Evolutionary conservation across 2,113 vertebrate species (phyloP).

Genomic region (Dinomys branickii): DNA sequence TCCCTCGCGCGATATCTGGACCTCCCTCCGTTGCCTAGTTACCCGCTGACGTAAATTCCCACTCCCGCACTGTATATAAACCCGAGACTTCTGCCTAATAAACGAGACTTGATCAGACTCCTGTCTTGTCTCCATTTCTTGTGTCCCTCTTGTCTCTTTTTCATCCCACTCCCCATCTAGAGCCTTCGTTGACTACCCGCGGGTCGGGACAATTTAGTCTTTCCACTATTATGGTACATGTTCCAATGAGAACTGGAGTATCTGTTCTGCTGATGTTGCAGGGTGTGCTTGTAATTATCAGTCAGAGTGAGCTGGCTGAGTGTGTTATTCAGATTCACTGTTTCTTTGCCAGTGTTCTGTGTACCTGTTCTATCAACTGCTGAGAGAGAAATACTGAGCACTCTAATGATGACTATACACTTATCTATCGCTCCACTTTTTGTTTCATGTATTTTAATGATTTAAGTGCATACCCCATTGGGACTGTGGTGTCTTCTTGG

Average conservation of each 20-base stretch:
- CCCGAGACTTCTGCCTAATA: too few species aligned
- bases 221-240: background rate
- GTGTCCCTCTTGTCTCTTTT: too few species aligned
- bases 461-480: background rate
- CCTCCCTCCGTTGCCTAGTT: too few species aligned
- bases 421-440: background rate
- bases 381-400: background rate
- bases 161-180: too few species aligned
- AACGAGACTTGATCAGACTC: too few species aligned
- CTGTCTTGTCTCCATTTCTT: too few species aligned
- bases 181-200: too few species aligned
- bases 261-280: background rate
- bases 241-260: background rate
- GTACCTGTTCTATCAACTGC: background rate
- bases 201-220: too few species aligned
- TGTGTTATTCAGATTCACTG: background rate
- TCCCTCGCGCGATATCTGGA: too few species aligned
- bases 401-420: background rate
- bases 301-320: background rate
- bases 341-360: background rate
- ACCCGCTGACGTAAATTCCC: too few species aligned
- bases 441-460: background rate
- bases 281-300: background rate
- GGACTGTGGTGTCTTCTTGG: background rate
- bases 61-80: too few species aligned